Evolutionary conservation across 2,888 invertebrate species (phyloP).

Genomic region (Eupithecia dodoneata): DNA sequence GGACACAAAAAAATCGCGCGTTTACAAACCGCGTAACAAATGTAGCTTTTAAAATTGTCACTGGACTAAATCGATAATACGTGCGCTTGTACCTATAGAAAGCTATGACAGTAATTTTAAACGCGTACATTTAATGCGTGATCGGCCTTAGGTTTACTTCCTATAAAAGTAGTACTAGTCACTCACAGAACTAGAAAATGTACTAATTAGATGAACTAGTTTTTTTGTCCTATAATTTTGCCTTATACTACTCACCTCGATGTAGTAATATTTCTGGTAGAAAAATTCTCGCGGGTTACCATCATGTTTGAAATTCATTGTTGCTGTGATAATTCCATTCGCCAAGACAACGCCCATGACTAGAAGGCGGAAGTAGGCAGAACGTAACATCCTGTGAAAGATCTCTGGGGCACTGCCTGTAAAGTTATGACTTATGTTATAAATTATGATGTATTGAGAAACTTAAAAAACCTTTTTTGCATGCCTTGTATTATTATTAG

Average conservation of each 20-base stretch:
- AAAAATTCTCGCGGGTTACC: constrained; percentile 92
- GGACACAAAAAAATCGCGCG: no score
- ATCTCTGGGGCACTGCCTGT: constrained; percentile 90
- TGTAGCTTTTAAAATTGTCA: no score
- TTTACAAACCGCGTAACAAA: no score
- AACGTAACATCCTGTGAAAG: constrained; percentile 93
- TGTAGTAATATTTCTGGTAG: constrained; percentile 96
- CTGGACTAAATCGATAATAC: no score
- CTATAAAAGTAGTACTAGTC: neutral
- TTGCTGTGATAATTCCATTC: constrained; percentile 98
- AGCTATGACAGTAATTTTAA: no score
- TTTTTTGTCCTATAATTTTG: neutral
- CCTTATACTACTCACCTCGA: constrained; percentile 86
- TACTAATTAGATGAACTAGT: neutral
- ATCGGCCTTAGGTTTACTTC: neutral
- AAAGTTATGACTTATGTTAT: constrained; percentile 15
- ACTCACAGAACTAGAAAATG: neutral
- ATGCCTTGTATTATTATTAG: no score
- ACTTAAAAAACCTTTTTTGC: no score
- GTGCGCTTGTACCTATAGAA: no score
- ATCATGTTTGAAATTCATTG: constrained; percentile 97
- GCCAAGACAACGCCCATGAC: constrained; percentile 97
- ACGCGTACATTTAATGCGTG: no score
- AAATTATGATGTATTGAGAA: neutral
- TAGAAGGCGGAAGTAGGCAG: constrained; percentile 95